phyloP scores from a whole-genome alignment of 92 coral and sea anemone genomes.

The Nematostella vectensis region DNA sequence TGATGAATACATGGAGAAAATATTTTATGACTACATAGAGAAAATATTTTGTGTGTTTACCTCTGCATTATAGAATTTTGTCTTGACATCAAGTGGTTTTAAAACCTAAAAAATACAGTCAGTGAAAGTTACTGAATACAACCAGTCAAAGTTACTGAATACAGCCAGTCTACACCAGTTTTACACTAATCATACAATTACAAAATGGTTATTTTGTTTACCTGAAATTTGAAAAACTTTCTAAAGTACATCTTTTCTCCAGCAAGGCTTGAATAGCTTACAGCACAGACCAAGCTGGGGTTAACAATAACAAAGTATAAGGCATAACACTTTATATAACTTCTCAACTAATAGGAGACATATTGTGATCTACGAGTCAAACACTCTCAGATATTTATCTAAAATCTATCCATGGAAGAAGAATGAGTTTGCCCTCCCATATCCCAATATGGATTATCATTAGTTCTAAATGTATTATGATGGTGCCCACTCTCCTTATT shows the following conservation, averaged over 20 bases:
- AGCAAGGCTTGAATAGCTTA: conserved; percentile 72
- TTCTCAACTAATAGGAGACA: background rate
- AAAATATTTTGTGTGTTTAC: no score
- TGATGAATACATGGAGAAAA: no score
- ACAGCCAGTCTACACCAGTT: background rate
- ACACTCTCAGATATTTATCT: no score
- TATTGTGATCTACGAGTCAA: no score
- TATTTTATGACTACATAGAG: no score
- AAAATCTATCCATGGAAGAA: no score
- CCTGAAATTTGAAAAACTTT: conserved; percentile 97
- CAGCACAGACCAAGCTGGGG: conserved; percentile 91
- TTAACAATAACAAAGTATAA: background rate
- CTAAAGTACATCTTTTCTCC: conserved; percentile 97
- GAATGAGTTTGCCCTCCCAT: no score
- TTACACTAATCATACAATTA: no score
- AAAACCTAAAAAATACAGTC: conserved; percentile 47
- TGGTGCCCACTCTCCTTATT: no score
- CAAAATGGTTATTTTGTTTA: conserved; percentile 9
- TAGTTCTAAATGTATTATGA: no score
- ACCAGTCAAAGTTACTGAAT: background rate
- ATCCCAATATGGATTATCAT: no score
- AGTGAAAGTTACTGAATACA: background rate
- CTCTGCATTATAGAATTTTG: conserved; percentile 93
- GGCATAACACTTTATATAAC: background rate
- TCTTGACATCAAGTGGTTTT: conserved; percentile 95